Evolutionary conservation across 2,797 vertebrate genomes (phyloP).

Genomic region (Premnoplex brunnescens): DNA sequence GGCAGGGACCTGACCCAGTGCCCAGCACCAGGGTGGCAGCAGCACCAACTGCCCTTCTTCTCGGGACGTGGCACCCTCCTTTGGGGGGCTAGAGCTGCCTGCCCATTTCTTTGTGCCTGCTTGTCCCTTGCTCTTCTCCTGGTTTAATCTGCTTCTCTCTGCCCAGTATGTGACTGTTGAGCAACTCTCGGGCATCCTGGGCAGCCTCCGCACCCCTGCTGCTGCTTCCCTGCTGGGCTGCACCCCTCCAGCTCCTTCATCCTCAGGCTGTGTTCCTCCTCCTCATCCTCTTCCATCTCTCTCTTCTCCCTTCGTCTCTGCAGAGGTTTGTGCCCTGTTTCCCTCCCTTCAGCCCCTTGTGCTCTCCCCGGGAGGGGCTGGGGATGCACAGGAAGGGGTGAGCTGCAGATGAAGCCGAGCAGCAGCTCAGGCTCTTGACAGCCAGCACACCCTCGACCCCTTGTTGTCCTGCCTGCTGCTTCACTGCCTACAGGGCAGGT

Average conservation of each 20-base stretch:
- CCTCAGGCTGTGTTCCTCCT: slow-evolving; percentile 49
- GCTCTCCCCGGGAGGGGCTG: neutral
- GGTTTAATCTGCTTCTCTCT: slow-evolving; percentile 30
- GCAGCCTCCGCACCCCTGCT: slow-evolving; percentile 75
- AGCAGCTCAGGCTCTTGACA: neutral
- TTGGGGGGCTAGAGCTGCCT: neutral
- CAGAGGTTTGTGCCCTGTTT: slow-evolving; percentile 83
- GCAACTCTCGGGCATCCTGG: slow-evolving; percentile 86
- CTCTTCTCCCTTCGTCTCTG: slow-evolving; percentile 78
- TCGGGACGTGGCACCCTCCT: neutral
- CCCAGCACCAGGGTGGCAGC: neutral
- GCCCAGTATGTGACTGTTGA: slow-evolving; percentile 87
- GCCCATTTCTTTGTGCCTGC: neutral
- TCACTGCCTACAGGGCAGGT: neutral
- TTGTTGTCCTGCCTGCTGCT: neutral
- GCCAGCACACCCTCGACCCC: rapidly evolving
- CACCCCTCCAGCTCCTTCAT: slow-evolving; percentile 55
- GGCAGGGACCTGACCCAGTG: neutral
- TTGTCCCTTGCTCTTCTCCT: neutral
- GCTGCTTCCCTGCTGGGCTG: slow-evolving; percentile 73
- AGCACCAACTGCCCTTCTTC: neutral
- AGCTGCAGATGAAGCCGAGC: neutral
- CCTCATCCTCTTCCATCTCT: slow-evolving; percentile 40
- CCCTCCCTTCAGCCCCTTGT: neutral
- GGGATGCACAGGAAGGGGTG: neutral